Evolutionary conservation across 2,888 invertebrate genomes (phyloP).

Genomic region (Tipula vernalis): DNA sequence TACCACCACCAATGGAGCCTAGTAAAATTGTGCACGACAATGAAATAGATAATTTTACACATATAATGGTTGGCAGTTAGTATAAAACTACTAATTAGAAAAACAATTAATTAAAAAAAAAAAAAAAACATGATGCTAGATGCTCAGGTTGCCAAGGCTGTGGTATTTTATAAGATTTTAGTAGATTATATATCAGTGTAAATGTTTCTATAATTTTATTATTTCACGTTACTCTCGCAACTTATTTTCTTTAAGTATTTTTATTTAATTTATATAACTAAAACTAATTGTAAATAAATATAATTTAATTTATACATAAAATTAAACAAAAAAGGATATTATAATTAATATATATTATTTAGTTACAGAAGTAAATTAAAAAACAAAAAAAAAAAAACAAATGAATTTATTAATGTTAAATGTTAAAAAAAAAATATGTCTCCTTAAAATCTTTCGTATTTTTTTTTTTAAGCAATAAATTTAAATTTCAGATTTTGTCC

Average conservation of each 20-base stretch:
- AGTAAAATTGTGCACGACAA: conserved; percentile 31
- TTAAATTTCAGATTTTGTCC: not conserved
- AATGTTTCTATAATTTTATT: not conserved
- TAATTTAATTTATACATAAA: not conserved
- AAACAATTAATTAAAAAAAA: conserved; percentile 9
- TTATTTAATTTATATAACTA: not conserved
- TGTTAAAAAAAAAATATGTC: not conserved
- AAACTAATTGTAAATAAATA: not conserved
- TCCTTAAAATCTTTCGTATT: not conserved
- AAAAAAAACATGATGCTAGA: conserved; percentile 16
- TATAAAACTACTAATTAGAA: conserved; percentile 23
- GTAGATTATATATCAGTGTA: not conserved
- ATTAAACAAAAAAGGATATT: not conserved
- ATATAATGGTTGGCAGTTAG: conserved; percentile 43
- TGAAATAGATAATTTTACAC: conserved; percentile 42
- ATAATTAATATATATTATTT: not conserved
- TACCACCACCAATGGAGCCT: conserved; percentile 27
- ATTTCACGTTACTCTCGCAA: not conserved
- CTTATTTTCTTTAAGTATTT: not conserved
- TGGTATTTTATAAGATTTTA: conserved; percentile 10
- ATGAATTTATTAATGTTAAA: conserved; percentile 4
- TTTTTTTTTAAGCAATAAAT: not conserved
- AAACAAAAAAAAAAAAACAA: not conserved
- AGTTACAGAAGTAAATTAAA: not conserved
- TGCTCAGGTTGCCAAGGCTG: conserved; percentile 35